These are phyloP conservation scores for Cherax quadricarinatus DNA, from an alignment of 1,140 invertebrate species.

Conservation along the genomic window DNA sequence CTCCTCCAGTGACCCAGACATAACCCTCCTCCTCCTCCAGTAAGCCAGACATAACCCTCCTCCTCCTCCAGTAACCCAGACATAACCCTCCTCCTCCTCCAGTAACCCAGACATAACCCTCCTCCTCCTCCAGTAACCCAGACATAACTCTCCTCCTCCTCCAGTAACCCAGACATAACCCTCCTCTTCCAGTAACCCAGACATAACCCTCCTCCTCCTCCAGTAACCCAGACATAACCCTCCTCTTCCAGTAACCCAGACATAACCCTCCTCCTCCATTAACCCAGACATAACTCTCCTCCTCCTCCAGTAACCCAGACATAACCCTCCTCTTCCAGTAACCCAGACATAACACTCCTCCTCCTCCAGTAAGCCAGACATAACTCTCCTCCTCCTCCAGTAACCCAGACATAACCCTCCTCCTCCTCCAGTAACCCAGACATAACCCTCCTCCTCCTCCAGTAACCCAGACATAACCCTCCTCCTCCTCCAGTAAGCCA, in stretches of 20 bases:
- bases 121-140: background rate
- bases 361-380: conserved; percentile 18
- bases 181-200: too few relatives aligned
- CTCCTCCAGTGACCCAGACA: too few relatives aligned
- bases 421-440: background rate
- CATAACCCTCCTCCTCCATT: background rate
- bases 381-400: background rate
- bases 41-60: background rate
- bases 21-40: background rate
- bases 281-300: too few relatives aligned
- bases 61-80: background rate
- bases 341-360: background rate
- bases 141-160: background rate
- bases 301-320: background rate
- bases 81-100: background rate
- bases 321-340: background rate
- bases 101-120: conserved; percentile 51
- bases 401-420: background rate
- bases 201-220: too few relatives aligned
- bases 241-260: background rate
- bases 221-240: background rate
- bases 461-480: conserved; percentile 51
- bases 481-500: background rate
- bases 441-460: background rate
- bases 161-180: background rate